Percentiles rank a stretch among this genome's conserved stretches.
These are phyloP conservation scores for Delphinus delphis DNA, from an alignment of 2,113 vertebrate species.

Conservation along the genomic window DNA sequence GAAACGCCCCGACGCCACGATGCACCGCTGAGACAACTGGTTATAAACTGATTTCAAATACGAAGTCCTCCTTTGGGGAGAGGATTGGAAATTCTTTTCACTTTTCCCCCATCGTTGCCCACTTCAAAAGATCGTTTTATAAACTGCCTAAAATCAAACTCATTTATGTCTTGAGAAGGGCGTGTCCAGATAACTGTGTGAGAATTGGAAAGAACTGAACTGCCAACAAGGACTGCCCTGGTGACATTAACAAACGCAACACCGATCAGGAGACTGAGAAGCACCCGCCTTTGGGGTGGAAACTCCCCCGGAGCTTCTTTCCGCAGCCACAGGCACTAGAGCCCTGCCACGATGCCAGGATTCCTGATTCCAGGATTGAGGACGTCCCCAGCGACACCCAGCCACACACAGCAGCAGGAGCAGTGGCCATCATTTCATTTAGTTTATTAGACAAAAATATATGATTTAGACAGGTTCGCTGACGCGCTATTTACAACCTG, in stretches of 20 bases:
- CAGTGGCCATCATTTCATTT: constrained; percentile 89
- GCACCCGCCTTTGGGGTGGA: accelerated
- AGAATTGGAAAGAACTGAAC: neutral
- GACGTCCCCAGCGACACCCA: neutral
- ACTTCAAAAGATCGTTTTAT: constrained; percentile 49
- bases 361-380: neutral
- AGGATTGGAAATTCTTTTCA: constrained; percentile 51
- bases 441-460: constrained; percentile 99
- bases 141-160: neutral
- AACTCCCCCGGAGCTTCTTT: neutral
- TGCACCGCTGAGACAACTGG: neutral
- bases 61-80: constrained; percentile 40
- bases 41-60: constrained; percentile 35
- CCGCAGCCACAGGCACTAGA: neutral
- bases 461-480: constrained; percentile 99
- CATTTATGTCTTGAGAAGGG: constrained; percentile 46
- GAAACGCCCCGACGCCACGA: neutral
- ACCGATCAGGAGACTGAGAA: neutral
- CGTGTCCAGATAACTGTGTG: neutral
- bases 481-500: constrained; percentile 98
- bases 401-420: constrained; percentile 71
- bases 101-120: neutral
- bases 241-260: neutral
- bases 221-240: neutral
- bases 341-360: neutral